Percentiles rank a stretch among this genome's conserved stretches.
Evolutionary conservation across 2,797 vertebrate genomes (phyloP).

Genomic region (Graptemys geographica): DNA sequence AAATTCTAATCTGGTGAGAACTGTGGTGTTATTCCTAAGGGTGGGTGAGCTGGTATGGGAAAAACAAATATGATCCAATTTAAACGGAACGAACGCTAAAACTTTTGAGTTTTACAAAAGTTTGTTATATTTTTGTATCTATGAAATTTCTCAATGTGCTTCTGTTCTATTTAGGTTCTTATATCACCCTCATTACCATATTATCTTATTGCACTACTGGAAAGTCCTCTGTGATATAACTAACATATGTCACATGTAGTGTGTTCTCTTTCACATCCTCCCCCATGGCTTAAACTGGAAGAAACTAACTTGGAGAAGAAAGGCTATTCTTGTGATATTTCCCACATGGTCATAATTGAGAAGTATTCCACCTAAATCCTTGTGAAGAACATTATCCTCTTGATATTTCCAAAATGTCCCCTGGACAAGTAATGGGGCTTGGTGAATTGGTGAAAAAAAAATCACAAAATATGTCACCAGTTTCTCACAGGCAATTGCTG

Average conservation of each 20-base stretch:
- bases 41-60: background rate
- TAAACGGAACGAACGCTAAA: background rate
- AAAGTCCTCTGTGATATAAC: background rate
- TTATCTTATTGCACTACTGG: background rate
- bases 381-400: background rate
- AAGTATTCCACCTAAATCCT: background rate
- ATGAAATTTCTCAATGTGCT: background rate
- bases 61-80: background rate
- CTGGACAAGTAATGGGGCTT: background rate
- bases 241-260: background rate
- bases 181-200: background rate
- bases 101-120: background rate
- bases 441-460: background rate
- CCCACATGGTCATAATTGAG: background rate
- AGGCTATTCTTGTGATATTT: background rate
- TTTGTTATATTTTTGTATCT: background rate
- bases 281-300: background rate
- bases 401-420: background rate
- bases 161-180: background rate
- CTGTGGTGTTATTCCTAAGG: background rate
- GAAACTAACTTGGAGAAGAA: background rate
- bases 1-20: background rate
- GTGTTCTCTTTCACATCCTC: background rate
- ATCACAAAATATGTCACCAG: background rate
- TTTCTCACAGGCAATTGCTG: background rate